Evolutionary conservation across 2,888 invertebrate species (phyloP), one percentile per base, ranked within the genome.

Genomic region (Conus canariensis): DNA sequence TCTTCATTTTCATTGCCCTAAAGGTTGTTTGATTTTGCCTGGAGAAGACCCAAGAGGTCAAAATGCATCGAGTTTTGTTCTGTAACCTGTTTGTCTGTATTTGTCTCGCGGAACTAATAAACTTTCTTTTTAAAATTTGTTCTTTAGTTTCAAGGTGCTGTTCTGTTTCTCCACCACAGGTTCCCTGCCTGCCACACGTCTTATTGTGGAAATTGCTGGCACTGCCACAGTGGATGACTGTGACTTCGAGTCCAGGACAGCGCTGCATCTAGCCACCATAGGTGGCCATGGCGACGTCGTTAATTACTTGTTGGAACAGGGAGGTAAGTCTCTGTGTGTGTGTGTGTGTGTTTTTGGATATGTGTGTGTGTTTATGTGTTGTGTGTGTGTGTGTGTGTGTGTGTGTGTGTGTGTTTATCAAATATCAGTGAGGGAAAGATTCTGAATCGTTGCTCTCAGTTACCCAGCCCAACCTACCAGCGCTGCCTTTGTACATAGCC

Each of bases 261-360:
- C 96, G 0, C 94, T 96, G 16, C 96, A 96, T 92, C 92, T 96
- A 74, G 96, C 96, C 19, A 94, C 95, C 22, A 95, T 96, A 70
- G 95, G 96, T 8, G 96, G 96, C n/a, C 96, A 96, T 92, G 96
- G 96, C 0, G 96, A 96, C 92, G 94, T 96, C 30, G 94, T 96
- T 90, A 96, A 96, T 92, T 96, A 93, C 88, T 93, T 96, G 16
- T 93, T 96, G 88, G 95, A 96, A 74, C 93, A 95, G 90, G 95
- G 94, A 93, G 96, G 96, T 96, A 88, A 91, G 92, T 64, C 9
- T 45, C 4, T 19, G 82, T 58, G 80, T 80, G 80, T 80, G 80
- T 80, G 82, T 82, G 56, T 82, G 4, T 82, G 56, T 82, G 56
- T 2, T 2, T 74, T 0, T 74, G 19, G 30, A 30, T 74, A 3